Conservation (phyloP, 64 coral and sea anemone species). For the Porites lutea region DNA sequence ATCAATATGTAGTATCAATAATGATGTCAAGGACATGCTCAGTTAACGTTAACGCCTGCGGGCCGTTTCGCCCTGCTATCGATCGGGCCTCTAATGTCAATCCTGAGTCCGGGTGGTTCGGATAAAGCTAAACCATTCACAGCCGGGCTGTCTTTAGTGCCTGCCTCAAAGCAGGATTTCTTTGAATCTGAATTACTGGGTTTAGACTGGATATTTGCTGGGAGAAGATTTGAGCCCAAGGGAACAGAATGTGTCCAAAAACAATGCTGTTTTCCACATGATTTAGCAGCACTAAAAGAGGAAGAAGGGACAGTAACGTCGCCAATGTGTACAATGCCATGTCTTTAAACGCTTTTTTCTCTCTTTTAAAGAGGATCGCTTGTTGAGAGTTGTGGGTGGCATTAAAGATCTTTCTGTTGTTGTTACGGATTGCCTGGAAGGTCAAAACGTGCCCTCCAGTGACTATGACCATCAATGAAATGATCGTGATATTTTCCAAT, state of each 20-base stretch:
- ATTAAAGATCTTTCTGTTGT: background rate
- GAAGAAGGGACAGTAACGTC: background rate
- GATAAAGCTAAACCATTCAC: no score
- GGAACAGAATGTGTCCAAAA: background rate
- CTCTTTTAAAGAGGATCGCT: slow-evolving; percentile 1
- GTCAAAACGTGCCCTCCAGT: background rate
- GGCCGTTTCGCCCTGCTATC: no score
- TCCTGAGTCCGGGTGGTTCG: no score
- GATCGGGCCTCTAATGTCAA: no score
- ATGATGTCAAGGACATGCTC: no score
- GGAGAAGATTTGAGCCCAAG: background rate
- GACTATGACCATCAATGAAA: background rate
- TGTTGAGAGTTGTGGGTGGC: background rate
- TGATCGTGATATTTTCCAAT: background rate
- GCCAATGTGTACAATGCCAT: slow-evolving; percentile 5
- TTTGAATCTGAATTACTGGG: background rate
- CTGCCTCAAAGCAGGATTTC: background rate
- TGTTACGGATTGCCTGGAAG: background rate
- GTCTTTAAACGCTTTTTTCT: background rate
- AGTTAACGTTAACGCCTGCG: no score
- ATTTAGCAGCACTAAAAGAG: background rate
- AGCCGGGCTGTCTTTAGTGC: background rate
- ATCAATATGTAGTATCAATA: no score
- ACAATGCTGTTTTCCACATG: background rate
- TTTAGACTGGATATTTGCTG: background rate